Base-by-base conservation (phyloP, 1,140 invertebrate species). In the Steinernema feltiae region DNA sequence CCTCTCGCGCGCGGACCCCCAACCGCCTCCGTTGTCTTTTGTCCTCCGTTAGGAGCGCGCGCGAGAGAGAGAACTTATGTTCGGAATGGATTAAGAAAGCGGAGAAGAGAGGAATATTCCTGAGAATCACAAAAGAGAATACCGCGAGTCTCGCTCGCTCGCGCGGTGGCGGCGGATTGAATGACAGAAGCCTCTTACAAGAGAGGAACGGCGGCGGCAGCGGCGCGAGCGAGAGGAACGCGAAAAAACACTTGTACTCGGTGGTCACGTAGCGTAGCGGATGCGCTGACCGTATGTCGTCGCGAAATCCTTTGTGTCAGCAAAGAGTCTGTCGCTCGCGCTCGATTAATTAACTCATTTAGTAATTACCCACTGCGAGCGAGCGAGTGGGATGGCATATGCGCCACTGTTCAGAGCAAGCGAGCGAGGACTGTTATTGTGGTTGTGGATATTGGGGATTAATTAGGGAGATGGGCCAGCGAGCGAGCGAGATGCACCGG, bases 1-100 rank as follows among this genome's bases (percentile, higher is more conserved):
- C 18, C 35, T 18, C 7, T 41, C 35, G 35, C 35, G 35, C 35
- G 35, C 35, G 35, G n/a, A n/a, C n/a, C n/a, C n/a, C n/a, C n/a
- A n/a, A n/a, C n/a, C n/a, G n/a, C n/a, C n/a, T n/a, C n/a, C n/a
- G n/a, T n/a, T n/a, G n/a, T n/a, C n/a, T n/a, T n/a, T n/a, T n/a
- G n/a, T n/a, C n/a, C n/a, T n/a, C n/a, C n/a, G n/a, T n/a, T n/a
- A n/a, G n/a, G n/a, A n/a, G n/a, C n/a, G n/a, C n/a, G n/a, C n/a
- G n/a, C n/a, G n/a, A n/a, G n/a, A n/a, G n/a, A n/a, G 53, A 63
- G 24, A 63, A 63, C 53, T 63, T 63, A 63, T 63, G 53, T 63
- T 63, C 24, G n/a, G 53, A 63, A 63, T 63, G 24, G 53, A 63
- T 63, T 63, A 63, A 63, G 53, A 63, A 63, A 63, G 7, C 24